phyloP scores from a whole-genome alignment of 2,797 vertebrate species.

The Pogonophryne albipinna region DNA sequence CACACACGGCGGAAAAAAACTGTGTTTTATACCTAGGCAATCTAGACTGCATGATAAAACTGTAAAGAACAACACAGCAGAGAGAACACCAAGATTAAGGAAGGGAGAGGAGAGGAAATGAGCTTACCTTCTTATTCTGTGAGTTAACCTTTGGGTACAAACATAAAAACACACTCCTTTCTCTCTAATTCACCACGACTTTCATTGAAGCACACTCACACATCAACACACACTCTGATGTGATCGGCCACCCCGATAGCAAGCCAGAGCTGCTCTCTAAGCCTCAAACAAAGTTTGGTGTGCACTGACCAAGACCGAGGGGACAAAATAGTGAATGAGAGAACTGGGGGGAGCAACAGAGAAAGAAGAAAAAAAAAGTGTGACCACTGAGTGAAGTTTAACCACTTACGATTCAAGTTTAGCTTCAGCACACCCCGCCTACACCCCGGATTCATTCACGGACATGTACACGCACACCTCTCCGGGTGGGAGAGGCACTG shows the following conservation, averaged over 20 bases:
- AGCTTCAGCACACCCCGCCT: slow-evolving; percentile 79
- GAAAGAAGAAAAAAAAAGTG: slow-evolving; percentile 67
- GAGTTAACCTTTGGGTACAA: slow-evolving; percentile 54
- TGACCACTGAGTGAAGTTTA: slow-evolving; percentile 82
- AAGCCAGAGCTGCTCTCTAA: slow-evolving; percentile 73
- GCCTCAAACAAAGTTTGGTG: slow-evolving; percentile 86
- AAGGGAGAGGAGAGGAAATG: background rate
- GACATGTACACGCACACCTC: slow-evolving; percentile 65
- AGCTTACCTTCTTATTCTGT: slow-evolving; percentile 65
- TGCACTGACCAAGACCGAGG: slow-evolving; percentile 78
- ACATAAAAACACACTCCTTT: slow-evolving; percentile 54
- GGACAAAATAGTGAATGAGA: slow-evolving; percentile 52
- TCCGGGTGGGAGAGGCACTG: slow-evolving; percentile 71
- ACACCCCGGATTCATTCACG: slow-evolving; percentile 70
- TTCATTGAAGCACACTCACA: slow-evolving; percentile 34
- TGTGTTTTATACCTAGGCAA: background rate
- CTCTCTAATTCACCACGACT: slow-evolving; percentile 46
- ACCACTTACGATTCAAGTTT: slow-evolving; percentile 82
- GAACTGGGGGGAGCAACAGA: slow-evolving; percentile 54
- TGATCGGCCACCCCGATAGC: slow-evolving; percentile 77
- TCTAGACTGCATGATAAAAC: slow-evolving; percentile 24
- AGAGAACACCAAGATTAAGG: slow-evolving; percentile 1
- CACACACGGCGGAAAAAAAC: background rate
- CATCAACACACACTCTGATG: slow-evolving; percentile 59
- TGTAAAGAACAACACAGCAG: slow-evolving; percentile 3